phyloP scores from a whole-genome alignment of 2,888 invertebrate genomes.

The Phaonia tiefii region DNA sequence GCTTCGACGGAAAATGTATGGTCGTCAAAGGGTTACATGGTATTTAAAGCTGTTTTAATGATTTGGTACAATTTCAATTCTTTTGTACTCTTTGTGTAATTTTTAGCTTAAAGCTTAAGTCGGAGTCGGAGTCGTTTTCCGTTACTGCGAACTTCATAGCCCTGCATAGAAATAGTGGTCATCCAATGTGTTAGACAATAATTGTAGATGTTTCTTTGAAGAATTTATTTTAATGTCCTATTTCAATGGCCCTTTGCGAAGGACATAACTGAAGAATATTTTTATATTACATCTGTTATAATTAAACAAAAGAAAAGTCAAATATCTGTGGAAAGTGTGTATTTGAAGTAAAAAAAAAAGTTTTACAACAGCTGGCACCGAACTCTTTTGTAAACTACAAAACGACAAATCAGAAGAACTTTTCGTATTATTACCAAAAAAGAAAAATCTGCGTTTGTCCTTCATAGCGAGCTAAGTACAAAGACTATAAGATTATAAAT shows the following conservation, averaged over 20 bases:
- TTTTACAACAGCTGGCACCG: conserved; percentile 28
- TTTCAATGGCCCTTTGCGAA: conserved; percentile 35
- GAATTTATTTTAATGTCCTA: conserved; percentile 45
- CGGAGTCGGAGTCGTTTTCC: too few species aligned
- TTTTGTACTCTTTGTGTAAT: too few species aligned
- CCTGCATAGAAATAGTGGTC: too few species aligned
- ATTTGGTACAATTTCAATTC: too few species aligned
- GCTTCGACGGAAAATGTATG: too few species aligned
- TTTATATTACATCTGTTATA: conserved; percentile 37
- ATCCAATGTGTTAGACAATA: too few species aligned
- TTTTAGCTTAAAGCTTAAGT: too few species aligned
- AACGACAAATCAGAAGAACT: conserved; percentile 16
- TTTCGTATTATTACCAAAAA: conserved; percentile 2
- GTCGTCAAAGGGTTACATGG: too few species aligned
- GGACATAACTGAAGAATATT: not conserved
- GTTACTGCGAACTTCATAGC: too few species aligned
- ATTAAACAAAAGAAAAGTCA: conserved; percentile 60
- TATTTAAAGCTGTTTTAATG: too few species aligned
- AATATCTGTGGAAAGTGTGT: conserved; percentile 28
- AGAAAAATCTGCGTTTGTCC: not conserved
- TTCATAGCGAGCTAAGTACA: too few species aligned
- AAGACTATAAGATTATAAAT: not conserved
- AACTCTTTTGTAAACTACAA: conserved; percentile 14
- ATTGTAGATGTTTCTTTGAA: not conserved
- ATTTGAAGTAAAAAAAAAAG: conserved; percentile 10